Evolutionary conservation across 2,797 vertebrate species (phyloP).

Genomic region (Pelobates cultripes): DNA sequence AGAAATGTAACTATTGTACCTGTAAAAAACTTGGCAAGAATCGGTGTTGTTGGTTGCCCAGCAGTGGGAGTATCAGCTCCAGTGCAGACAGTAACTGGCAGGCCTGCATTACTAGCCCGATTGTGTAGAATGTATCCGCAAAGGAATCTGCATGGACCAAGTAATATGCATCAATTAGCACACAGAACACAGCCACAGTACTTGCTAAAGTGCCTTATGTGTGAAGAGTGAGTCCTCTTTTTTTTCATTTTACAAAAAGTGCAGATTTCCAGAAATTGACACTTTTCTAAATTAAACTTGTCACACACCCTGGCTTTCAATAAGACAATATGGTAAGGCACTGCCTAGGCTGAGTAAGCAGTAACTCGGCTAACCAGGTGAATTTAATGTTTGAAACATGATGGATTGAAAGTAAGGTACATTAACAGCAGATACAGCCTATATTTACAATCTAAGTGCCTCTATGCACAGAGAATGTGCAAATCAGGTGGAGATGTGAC

Average conservation of each 20-base stretch:
- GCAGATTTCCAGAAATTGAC: too few species aligned
- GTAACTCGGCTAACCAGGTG: too few species aligned
- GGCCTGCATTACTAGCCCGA: constrained; percentile 88
- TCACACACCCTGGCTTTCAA: too few species aligned
- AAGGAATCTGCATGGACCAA: constrained; percentile 76
- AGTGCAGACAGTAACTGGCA: constrained; percentile 86
- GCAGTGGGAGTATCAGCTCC: constrained; percentile 87
- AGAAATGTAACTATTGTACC: constrained; percentile 63
- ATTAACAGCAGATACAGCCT: too few species aligned
- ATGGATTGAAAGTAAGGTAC: too few species aligned
- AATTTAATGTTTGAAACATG: too few species aligned
- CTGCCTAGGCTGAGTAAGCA: too few species aligned
- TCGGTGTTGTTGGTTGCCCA: constrained; percentile 78
- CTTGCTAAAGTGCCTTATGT: not conserved
- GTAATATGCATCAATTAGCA: constrained; percentile 13
- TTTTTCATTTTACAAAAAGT: not conserved
- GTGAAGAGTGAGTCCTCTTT: not conserved
- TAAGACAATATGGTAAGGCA: too few species aligned
- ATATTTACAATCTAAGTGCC: too few species aligned
- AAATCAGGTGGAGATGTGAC: too few species aligned
- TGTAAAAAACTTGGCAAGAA: constrained; percentile 86
- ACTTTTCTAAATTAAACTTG: too few species aligned
- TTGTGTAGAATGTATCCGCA: constrained; percentile 88
- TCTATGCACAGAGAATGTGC: too few species aligned
- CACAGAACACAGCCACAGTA: not conserved